These are phyloP conservation scores for Philypnodon macrostomus DNA, from an alignment of 2,797 vertebrate genomes.

Conservation along the genomic window DNA sequence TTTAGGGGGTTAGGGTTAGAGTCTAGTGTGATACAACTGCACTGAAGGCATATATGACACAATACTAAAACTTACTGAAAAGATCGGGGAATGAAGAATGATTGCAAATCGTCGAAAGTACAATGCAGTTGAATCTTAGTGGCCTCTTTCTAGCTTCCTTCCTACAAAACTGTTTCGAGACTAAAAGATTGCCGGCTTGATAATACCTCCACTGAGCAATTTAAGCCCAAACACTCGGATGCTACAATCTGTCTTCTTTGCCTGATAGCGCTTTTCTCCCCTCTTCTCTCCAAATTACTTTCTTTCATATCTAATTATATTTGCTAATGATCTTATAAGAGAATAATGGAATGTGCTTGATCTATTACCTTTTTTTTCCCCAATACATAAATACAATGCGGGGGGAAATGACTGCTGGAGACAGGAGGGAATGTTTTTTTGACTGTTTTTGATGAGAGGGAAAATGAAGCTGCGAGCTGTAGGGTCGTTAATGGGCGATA, in stretches of 20 bases:
- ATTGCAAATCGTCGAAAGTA: slow-evolving; percentile 45
- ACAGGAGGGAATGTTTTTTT: slow-evolving; percentile 73
- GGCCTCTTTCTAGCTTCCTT: slow-evolving; percentile 64
- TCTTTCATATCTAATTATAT: slow-evolving; percentile 86
- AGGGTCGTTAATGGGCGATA: slow-evolving; percentile 73
- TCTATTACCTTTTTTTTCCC: slow-evolving; percentile 78
- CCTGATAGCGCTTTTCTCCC: slow-evolving; percentile 84
- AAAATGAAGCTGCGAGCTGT: slow-evolving; percentile 71
- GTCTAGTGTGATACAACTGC: neutral
- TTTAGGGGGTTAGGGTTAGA: too few relatives aligned
- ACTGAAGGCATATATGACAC: slow-evolving; percentile 21
- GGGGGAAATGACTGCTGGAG: slow-evolving; percentile 76
- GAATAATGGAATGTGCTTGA: slow-evolving; percentile 86
- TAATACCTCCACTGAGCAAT: slow-evolving; percentile 83
- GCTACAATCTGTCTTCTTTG: slow-evolving; percentile 84
- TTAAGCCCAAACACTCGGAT: slow-evolving; percentile 83
- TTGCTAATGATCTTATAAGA: slow-evolving; percentile 86
- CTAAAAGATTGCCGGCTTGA: slow-evolving; percentile 78
- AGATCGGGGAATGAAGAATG: slow-evolving; percentile 22
- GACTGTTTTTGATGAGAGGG: slow-evolving; percentile 70
- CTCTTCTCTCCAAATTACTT: slow-evolving; percentile 84
- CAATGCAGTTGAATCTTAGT: slow-evolving; percentile 60
- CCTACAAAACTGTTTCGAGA: slow-evolving; percentile 78
- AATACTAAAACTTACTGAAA: slow-evolving; percentile 26
- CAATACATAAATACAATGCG: slow-evolving; percentile 84